A percentile compares a stretch with the other conserved stretches of the same genome.
phyloP scores from a whole-genome alignment of 2,113 vertebrate genomes.

The Plecotus auritus region DNA sequence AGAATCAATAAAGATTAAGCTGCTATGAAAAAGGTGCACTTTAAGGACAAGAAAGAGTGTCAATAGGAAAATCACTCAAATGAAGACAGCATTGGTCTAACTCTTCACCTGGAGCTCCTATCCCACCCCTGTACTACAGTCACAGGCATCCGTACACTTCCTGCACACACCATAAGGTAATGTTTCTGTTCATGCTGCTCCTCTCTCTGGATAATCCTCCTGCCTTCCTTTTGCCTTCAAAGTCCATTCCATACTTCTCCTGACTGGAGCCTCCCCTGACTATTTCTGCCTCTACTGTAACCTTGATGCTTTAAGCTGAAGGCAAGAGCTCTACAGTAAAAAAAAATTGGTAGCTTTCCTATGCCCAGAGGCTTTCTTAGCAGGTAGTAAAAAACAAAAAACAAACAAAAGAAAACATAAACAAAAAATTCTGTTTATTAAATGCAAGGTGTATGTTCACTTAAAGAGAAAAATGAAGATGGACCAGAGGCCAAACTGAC shows the following conservation, averaged over 20 bases:
- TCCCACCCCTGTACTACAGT: neutral
- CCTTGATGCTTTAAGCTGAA: neutral
- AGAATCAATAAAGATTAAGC: conserved; percentile 3
- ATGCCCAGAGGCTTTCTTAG: neutral
- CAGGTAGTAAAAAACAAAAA: conserved; percentile 10
- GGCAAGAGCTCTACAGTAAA: neutral
- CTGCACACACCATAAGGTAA: neutral
- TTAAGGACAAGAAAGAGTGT: neutral
- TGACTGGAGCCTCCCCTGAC: neutral
- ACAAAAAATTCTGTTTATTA: neutral
- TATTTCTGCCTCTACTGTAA: neutral
- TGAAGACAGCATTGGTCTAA: neutral
- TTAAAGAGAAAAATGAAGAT: neutral
- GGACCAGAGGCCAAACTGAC: neutral
- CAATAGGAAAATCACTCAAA: neutral
- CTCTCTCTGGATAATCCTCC: neutral
- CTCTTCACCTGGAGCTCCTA: neutral
- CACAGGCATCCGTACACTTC: neutral
- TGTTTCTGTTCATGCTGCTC: neutral
- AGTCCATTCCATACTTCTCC: neutral
- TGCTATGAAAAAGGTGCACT: neutral
- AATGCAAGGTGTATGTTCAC: neutral
- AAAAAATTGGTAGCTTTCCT: neutral
- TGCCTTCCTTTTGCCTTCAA: neutral
- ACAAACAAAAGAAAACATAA: neutral